Percentiles rank a stretch among this genome's conserved stretches.
Evolutionary conservation across 2,888 invertebrate species (phyloP).

Genomic region (Meloe dianella): DNA sequence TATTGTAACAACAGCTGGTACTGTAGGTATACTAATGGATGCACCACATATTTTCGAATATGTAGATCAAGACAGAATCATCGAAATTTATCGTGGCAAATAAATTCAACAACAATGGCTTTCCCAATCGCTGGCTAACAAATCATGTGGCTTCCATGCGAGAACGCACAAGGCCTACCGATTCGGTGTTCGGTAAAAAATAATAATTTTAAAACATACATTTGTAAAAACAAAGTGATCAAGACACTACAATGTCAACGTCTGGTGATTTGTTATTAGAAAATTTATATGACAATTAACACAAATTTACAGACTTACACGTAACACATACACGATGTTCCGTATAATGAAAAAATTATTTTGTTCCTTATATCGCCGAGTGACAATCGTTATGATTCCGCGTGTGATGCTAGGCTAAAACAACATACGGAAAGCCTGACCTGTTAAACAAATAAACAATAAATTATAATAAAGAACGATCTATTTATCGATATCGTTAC

Average conservation of each 20-base stretch:
- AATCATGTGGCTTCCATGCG: conserved; percentile 59
- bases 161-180: conserved; percentile 52
- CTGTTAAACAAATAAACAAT: neutral
- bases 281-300: conserved; percentile 11
- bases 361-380: conserved; percentile 50
- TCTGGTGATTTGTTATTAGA: conserved; percentile 37
- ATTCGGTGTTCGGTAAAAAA: conserved; percentile 38
- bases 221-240: conserved; percentile 13
- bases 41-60: conserved; percentile 98
- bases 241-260: conserved; percentile 37
- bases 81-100: conserved; percentile 93
- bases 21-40: conserved; percentile 95
- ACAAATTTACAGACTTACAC: conserved; percentile 6
- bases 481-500: conserved; percentile 30
- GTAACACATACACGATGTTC: conserved; percentile 42
- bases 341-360: conserved; percentile 31
- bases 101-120: conserved; percentile 65
- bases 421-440: conserved; percentile 23
- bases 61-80: conserved; percentile 95
- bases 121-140: conserved; percentile 51
- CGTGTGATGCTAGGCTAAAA: conserved; percentile 27
- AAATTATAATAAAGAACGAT: conserved; percentile 18
- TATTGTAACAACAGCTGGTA: conserved; percentile 93
- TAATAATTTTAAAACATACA: conserved; percentile 17
- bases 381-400: conserved; percentile 51